Evolutionary conservation across 2,113 vertebrate species (phyloP).

Genomic region (Osmerus eperlanus): DNA sequence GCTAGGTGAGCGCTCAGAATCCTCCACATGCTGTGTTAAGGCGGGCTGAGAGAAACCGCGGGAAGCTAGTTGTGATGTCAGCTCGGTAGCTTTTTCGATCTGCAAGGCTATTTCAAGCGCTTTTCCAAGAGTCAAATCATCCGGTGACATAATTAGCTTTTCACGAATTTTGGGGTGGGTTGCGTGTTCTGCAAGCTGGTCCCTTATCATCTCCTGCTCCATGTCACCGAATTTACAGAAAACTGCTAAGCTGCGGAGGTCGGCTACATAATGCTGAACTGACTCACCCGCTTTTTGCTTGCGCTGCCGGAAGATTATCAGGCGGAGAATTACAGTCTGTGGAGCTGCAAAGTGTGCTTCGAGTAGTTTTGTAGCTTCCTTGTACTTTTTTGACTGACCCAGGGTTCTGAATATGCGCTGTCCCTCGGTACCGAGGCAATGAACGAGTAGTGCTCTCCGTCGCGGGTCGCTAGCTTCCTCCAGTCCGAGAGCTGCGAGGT

Average conservation of each 20-base stretch:
- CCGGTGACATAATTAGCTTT: too few relatives aligned
- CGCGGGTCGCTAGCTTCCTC: neutral
- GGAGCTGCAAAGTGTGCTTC: slow-evolving; percentile 7
- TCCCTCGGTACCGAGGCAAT: slow-evolving; percentile 3
- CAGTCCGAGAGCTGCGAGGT: neutral
- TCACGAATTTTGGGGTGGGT: too few relatives aligned
- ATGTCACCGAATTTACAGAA: too few relatives aligned
- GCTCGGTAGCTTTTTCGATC: too few relatives aligned
- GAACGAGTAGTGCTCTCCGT: neutral
- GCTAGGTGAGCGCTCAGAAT: too few relatives aligned
- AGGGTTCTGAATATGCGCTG: neutral
- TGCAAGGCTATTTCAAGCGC: too few relatives aligned
- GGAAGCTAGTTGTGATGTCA: too few relatives aligned
- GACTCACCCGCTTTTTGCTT: neutral
- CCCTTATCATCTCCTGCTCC: too few relatives aligned
- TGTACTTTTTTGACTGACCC: neutral
- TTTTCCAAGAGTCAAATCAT: too few relatives aligned
- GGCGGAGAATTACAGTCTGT: neutral
- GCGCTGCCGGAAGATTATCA: neutral
- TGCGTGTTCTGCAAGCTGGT: neutral
- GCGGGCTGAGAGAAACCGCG: too few relatives aligned
- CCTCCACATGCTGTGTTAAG: too few relatives aligned
- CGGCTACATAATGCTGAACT: neutral
- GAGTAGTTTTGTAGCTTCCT: neutral
- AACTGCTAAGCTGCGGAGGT: too few relatives aligned